Conservation (phyloP, 2,797 vertebrate species). For the Nasua narica region DNA sequence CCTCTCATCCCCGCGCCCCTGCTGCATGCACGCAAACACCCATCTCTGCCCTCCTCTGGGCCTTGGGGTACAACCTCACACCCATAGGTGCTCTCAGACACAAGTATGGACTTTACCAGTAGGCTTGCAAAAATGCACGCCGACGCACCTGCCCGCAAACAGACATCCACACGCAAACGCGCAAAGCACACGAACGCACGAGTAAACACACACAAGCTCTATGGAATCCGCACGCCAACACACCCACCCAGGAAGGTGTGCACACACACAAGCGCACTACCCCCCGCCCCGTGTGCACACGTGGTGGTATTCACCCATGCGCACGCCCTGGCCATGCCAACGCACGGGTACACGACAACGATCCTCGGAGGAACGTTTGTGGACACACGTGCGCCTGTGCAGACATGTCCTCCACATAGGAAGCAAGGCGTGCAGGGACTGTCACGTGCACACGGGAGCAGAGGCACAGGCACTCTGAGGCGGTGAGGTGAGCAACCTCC, state of each 20-base stretch:
- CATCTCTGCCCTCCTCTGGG: neutral
- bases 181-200: neutral
- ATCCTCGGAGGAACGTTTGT: neutral
- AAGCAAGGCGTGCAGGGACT: neutral
- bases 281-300: neutral
- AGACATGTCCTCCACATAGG: neutral
- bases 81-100: neutral
- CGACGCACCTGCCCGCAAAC: neutral
- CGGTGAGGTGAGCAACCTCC: conserved; percentile 18
- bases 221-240: neutral
- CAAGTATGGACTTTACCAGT: neutral
- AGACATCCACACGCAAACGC: neutral
- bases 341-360: neutral
- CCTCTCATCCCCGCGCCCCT: neutral
- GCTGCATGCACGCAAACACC: no score
- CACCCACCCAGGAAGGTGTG: neutral
- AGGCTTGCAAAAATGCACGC: neutral
- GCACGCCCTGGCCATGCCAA: neutral
- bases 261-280: neutral
- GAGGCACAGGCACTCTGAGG: neutral
- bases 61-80: neutral
- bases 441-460: neutral
- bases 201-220: neutral
- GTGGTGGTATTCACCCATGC: neutral
- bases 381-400: neutral